A percentile compares a stretch with the other conserved stretches of the same genome.
These are phyloP conservation scores for Ashinkailepas kermadecensis DNA, from an alignment of 2,888 invertebrate species.

Conservation along the genomic window DNA sequence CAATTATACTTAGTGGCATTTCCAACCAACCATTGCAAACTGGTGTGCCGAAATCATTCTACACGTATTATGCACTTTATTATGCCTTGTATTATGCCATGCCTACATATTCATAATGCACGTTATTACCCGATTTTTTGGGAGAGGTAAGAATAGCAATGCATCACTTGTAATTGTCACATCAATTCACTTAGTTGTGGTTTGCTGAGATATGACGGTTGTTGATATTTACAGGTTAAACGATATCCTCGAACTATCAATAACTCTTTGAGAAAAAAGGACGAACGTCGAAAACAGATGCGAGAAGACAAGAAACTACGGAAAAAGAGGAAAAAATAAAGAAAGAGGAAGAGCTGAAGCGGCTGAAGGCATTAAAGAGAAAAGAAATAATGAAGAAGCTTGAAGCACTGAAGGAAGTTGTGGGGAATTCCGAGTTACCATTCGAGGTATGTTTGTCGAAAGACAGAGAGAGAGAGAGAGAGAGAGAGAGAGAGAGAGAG, in stretches of 20 bases:
- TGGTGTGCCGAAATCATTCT: too few species aligned
- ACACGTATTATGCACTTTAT: too few species aligned
- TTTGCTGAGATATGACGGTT: background rate
- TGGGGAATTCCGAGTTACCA: constrained; percentile 66
- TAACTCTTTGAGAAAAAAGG: constrained; percentile 68
- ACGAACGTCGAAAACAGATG: constrained; percentile 68
- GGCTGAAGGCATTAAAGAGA: constrained; percentile 74
- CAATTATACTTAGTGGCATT: too few species aligned
- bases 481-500: too few species aligned
- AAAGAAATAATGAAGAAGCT: constrained; percentile 87
- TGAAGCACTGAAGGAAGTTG: constrained; percentile 71
- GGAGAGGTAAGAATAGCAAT: too few species aligned
- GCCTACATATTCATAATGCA: too few species aligned
- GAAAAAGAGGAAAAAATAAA: constrained; percentile 67
- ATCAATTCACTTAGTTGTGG: too few species aligned
- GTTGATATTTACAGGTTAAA: constrained; percentile 56
- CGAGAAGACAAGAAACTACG: constrained; percentile 64
- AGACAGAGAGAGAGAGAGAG: too few species aligned
- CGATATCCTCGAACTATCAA: constrained; percentile 84
- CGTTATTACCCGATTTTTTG: too few species aligned
- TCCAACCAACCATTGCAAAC: too few species aligned
- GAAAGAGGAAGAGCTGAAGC: constrained; percentile 74
- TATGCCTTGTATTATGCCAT: too few species aligned
- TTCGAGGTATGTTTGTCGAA: constrained; percentile 49
- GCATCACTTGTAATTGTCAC: too few species aligned